Base-by-base conservation (phyloP, 2,113 vertebrate species). In the Pomatorhinus ruficollis region DNA sequence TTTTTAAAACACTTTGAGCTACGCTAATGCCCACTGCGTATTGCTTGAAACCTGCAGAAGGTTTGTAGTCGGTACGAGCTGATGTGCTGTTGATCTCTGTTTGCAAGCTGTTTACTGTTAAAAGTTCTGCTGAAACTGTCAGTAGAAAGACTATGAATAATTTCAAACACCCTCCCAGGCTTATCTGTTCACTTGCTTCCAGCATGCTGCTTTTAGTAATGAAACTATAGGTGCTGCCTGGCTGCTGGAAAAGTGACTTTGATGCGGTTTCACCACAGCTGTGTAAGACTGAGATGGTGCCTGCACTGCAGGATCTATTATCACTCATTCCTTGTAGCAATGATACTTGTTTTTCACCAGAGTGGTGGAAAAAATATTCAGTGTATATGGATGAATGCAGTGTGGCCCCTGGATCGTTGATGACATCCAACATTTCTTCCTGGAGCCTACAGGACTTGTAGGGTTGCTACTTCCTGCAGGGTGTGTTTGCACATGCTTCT, bases 31-130 rank as follows among this genome's bases (percentile, higher is more conserved):
- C 87, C 83, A 45, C 50, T 76, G 57, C 12, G 28, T 72, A 69
- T 44, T 53, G 11, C 66, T 91, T 40, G 66, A 83, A 94, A 79
- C 78, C 87, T 86, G 82, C 68, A n/a, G 90, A 83, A 88, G 59
- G 84, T 77, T 88, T 96, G 35, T 40, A 68, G 83, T 57, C n/a
- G 15, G 33, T 80, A 49, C 15, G 66, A 79, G 59, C 57, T 88
- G 95, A 87, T 97, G 94, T 20, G 23, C 81, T 85, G 89, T 28
- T 87, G 91, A 82, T 90, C 65, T 84, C 57, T 23, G 84, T 95
- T 93, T 96, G 61, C 89, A 89, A 91, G 87, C 93, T 89, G 89
- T 93, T 94, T 93, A 87, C 91, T 79, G 83, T 65, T 92, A 71
- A 85, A 95, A 92, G 86, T 95, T 95, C 81, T 79, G 65, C 84